Evolutionary conservation across 2,113 vertebrate species (phyloP).

Genomic region (Cyprinus carpio): DNA sequence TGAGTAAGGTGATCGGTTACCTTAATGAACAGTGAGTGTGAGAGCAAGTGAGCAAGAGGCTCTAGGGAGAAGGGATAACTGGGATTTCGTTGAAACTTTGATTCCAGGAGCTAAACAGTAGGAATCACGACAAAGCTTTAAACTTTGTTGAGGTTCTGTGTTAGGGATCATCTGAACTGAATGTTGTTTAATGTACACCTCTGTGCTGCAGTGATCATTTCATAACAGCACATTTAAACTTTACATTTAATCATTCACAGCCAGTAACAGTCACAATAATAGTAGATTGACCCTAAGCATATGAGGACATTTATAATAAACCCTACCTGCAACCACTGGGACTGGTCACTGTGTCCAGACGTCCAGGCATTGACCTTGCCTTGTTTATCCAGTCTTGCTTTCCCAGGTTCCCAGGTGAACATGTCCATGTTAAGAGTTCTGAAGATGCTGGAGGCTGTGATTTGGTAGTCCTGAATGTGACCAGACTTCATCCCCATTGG

Average conservation of each 20-base stretch:
- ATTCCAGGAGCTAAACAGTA: constrained; percentile 43
- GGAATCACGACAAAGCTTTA: constrained; percentile 29
- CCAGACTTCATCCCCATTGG: constrained; percentile 98
- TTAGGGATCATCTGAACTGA: background rate
- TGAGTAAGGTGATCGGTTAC: constrained; percentile 64
- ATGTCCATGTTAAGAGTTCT: constrained; percentile 98
- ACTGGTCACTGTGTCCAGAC: constrained; percentile 94
- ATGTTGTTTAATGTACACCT: background rate
- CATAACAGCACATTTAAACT: background rate
- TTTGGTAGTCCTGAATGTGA: constrained; percentile 94
- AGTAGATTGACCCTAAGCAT: background rate
- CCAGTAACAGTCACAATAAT: background rate
- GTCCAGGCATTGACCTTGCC: constrained; percentile 99
- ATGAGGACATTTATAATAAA: background rate
- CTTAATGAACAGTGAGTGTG: constrained; percentile 67
- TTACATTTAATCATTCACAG: background rate
- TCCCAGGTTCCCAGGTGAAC: constrained; percentile 98
- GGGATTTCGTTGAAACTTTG: constrained; percentile 21
- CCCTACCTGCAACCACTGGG: constrained; percentile 96
- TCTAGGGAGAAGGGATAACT: constrained; percentile 58
- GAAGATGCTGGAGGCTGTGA: constrained; percentile 93
- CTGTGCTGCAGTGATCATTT: background rate
- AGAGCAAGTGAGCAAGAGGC: background rate
- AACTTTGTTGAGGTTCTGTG: constrained; percentile 6
- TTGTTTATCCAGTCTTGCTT: constrained; percentile 96